Evolutionary conservation across 2,888 invertebrate species (phyloP).

Genomic region (Drosophila falleni): DNA sequence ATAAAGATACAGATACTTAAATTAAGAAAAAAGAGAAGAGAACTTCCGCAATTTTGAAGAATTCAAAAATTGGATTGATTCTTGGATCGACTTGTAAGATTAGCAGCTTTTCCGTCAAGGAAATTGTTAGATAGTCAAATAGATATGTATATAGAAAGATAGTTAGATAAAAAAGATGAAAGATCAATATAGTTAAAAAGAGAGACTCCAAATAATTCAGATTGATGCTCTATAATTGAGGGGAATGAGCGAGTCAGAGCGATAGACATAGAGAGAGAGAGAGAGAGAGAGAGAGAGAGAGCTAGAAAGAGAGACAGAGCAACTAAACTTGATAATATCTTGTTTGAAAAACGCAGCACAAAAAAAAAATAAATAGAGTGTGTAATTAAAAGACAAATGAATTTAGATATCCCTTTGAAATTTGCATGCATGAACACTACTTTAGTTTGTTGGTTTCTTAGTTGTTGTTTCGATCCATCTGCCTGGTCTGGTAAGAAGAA

Average conservation of each 20-base stretch:
- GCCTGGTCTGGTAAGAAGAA: background rate
- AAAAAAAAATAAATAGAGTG: background rate
- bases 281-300: background rate
- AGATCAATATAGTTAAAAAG: background rate
- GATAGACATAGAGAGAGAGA: background rate
- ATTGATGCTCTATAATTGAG: background rate
- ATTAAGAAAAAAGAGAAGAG: too few relatives aligned
- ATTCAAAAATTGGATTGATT: too few relatives aligned
- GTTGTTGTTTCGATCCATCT: background rate
- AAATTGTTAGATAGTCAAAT: too few relatives aligned
- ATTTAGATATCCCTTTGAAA: constrained; percentile 31
- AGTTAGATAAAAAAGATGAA: too few relatives aligned
- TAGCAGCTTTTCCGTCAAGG: too few relatives aligned
- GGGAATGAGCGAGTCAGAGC: background rate
- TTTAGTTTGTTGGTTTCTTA: background rate
- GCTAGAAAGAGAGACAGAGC: background rate
- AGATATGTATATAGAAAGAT: too few relatives aligned
- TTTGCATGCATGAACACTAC: constrained; percentile 11
- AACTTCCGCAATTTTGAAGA: too few relatives aligned
- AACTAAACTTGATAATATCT: background rate
- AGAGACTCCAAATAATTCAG: too few relatives aligned
- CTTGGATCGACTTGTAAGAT: too few relatives aligned
- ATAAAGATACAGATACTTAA: too few relatives aligned
- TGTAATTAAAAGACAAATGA: constrained; percentile 36
- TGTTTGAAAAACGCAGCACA: background rate